A percentile compares a stretch with the other conserved stretches of the same genome.
These are phyloP conservation scores for Rhegmatorhina hoffmannsi DNA, from an alignment of 2,113 vertebrate genomes.

Conservation along the genomic window DNA sequence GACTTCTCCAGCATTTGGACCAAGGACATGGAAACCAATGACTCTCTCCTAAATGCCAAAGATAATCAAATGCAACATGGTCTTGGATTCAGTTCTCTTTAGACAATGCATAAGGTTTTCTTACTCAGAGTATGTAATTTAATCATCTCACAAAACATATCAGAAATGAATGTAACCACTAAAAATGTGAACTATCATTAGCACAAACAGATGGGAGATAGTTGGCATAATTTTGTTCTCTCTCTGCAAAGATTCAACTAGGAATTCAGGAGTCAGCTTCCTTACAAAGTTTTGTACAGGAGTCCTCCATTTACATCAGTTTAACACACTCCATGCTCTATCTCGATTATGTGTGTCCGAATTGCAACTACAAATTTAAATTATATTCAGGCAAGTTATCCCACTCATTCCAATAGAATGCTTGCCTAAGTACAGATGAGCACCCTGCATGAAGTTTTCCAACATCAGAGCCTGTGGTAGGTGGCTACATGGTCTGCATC, in stretches of 20 bases:
- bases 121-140: not conserved
- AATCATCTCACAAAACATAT: not conserved
- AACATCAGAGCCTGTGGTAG: not conserved
- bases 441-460: not conserved
- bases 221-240: not conserved
- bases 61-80: not conserved
- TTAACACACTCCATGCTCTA: not conserved
- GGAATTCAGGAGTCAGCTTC: not conserved
- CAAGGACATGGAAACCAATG: constrained; percentile 83
- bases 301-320: not conserved
- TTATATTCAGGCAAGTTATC: not conserved
- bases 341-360: not conserved
- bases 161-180: not conserved
- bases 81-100: not conserved
- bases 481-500: rapidly evolving
- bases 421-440: not conserved
- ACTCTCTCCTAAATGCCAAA: constrained; percentile 78
- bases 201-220: not conserved
- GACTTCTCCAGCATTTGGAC: constrained; percentile 84
- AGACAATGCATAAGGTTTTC: not conserved
- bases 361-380: not conserved
- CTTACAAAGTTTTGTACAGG: not conserved
- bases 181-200: not conserved
- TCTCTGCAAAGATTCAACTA: not conserved
- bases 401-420: not conserved